Percentiles rank a stretch among this genome's conserved stretches.
These are phyloP conservation scores for Tetragonula carbonaria DNA, from an alignment of 2,888 invertebrate genomes.

Conservation along the genomic window DNA sequence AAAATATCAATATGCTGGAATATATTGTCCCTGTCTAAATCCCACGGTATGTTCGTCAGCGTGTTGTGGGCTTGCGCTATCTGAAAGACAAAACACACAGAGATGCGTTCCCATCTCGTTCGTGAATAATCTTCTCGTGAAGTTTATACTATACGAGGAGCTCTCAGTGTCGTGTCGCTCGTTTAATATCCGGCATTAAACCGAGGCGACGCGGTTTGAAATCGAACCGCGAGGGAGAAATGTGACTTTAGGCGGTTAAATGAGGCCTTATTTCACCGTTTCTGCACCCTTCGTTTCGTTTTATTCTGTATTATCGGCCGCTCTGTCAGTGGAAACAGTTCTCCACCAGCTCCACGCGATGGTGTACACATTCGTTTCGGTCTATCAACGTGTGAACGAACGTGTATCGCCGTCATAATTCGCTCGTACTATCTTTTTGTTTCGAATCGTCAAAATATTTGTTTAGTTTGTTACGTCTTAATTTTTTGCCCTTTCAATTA, in stretches of 20 bases:
- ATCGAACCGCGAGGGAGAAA: constrained; percentile 14
- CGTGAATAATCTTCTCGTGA: constrained; percentile 24
- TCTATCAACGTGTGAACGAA: not conserved
- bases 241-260: constrained; percentile 31
- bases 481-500: not conserved
- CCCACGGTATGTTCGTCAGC: constrained; percentile 87
- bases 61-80: constrained; percentile 87
- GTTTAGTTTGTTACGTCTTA: not conserved
- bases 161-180: not conserved
- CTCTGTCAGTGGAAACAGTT: not conserved
- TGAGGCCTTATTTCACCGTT: constrained; percentile 15
- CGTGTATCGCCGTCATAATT: not conserved
- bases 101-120: not conserved
- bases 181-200: constrained; percentile 49
- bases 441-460: not conserved
- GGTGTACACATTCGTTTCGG: constrained; percentile 16
- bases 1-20: constrained; percentile 95
- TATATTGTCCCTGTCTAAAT: constrained; percentile 91
- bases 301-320: constrained; percentile 37
- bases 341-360: constrained; percentile 4
- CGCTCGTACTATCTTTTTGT: not conserved
- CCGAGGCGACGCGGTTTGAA: not conserved
- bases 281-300: not conserved
- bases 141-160: constrained; percentile 13
- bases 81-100: constrained; percentile 75